These are phyloP conservation scores for Sylvicola fuscatus DNA, from an alignment of 2,888 invertebrate species.

Conservation along the genomic window DNA sequence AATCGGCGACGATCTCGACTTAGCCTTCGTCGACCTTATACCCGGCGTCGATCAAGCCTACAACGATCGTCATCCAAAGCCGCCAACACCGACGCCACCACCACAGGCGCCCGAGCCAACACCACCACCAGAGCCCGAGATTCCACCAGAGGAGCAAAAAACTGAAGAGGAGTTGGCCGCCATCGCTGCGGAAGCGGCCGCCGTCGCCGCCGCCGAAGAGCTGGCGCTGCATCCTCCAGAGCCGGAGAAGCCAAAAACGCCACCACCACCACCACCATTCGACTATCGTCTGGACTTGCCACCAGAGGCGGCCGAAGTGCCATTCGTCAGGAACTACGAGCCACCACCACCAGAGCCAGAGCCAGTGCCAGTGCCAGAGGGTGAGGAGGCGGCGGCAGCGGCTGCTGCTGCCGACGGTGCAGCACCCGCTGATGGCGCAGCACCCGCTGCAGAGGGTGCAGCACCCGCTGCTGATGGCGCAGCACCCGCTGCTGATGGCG, in stretches of 20 bases:
- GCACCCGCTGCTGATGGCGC: conserved; percentile 16
- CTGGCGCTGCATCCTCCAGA: background rate
- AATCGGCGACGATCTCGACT: conserved; percentile 84
- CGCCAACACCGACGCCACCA: conserved; percentile 20
- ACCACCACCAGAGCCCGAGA: conserved; percentile 15
- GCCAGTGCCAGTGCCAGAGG: conserved; percentile 12
- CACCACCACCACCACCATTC: conserved; percentile 26
- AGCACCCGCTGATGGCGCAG: conserved; percentile 14
- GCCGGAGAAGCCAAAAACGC: conserved; percentile 12
- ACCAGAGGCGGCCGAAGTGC: conserved; percentile 27
- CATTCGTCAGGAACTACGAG: conserved; percentile 25
- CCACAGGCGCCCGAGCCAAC: conserved; percentile 13
- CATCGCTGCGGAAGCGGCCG: conserved; percentile 8
- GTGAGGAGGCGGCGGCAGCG: conserved; percentile 13
- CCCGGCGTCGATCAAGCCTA: conserved; percentile 32
- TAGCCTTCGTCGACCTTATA: conserved; percentile 71
- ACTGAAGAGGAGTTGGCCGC: conserved; percentile 10
- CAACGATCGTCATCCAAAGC: conserved; percentile 24
- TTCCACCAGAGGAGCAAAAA: conserved; percentile 10
- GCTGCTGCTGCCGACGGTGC: conserved; percentile 16
- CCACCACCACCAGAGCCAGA: conserved; percentile 22
- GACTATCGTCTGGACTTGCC: conserved; percentile 25
- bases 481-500: conserved; percentile 11
- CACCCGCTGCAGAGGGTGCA: conserved; percentile 11
- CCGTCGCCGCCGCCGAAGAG: conserved; percentile 4